A percentile compares a stretch with the other conserved stretches of the same genome.
Conservation (phyloP, 2,888 invertebrate species). For the Argynnis bischoffii region DNA sequence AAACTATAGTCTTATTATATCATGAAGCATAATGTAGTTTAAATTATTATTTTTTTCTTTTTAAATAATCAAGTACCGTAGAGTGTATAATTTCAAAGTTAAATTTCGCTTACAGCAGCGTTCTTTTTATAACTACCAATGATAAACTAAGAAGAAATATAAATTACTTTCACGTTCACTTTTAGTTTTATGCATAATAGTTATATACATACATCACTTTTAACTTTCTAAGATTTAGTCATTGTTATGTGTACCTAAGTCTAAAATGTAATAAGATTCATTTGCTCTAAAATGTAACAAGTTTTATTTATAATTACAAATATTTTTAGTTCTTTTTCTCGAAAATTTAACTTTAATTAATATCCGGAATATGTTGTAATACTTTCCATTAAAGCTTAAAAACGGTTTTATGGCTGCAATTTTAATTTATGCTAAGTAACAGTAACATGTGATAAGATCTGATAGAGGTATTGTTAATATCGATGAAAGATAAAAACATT, state of each 20-base stretch:
- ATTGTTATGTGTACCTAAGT: not conserved
- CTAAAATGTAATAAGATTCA: too few species aligned
- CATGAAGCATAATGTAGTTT: too few species aligned
- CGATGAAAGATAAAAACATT: constrained; percentile 36
- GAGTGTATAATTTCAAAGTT: too few species aligned
- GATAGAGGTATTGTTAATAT: constrained; percentile 38
- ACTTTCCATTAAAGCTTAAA: constrained; percentile 22
- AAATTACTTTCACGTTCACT: constrained; percentile 2
- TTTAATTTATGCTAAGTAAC: constrained; percentile 36
- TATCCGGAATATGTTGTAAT: not conserved
- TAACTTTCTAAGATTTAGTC: not conserved
- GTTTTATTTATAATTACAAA: too few species aligned
- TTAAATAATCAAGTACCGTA: too few species aligned
- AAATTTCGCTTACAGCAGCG: too few species aligned
- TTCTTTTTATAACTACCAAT: too few species aligned
- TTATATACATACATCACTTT: not conserved
- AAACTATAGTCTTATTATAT: too few species aligned
- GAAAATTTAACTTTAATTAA: not conserved
- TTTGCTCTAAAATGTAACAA: too few species aligned
- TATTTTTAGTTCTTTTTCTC: too few species aligned
- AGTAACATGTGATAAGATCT: constrained; percentile 42
- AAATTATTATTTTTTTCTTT: too few species aligned
- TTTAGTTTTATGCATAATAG: constrained; percentile 6
- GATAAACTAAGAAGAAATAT: not conserved
- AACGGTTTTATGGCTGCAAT: constrained; percentile 40